Evolutionary conservation across 2,888 invertebrate genomes (phyloP), one percentile per base, ranked within the genome.

Genomic region (Alentia gelatinosa): DNA sequence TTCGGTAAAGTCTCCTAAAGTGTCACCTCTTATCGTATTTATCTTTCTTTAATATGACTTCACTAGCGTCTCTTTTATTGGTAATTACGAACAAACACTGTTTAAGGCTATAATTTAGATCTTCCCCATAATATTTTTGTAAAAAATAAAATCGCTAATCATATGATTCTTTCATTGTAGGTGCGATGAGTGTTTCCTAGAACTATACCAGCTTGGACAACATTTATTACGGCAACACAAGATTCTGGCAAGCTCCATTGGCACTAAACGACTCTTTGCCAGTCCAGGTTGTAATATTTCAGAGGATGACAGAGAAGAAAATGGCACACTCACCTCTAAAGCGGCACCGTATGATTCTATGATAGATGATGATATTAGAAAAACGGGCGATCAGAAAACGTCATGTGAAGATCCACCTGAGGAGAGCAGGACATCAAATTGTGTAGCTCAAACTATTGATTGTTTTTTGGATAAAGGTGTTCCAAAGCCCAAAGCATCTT

Each of bases 131-230:
- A n/a, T n/a, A n/a, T n/a, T n/a, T n/a, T n/a, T n/a, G n/a, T n/a
- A n/a, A n/a, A n/a, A n/a, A n/a, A n/a, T n/a, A n/a, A n/a, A n/a
- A n/a, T n/a, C n/a, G n/a, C n/a, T n/a, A n/a, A n/a, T n/a, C n/a
- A n/a, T n/a, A n/a, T n/a, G n/a, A n/a, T n/a, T n/a, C n/a, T 56
- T 56, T 15, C 15, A 7, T 86, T 42, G 5, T 26, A 86, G 86
- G 86, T 86, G 86, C 19, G 42, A 42, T 30, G 50, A 26, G 47
- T n/a, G 5, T 12, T 86, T 86, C 47, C 15, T 86, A 33, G 86
- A 86, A 47, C 86, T 47, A 47, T 86, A 86, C 86, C 86, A 86
- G 47, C 86, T 86, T n/a, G 86, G 47, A 12, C 42, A 47, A 1
- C 86, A 86, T 26, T 30, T 86, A 30, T 42, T 86, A 23, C 86